Evolutionary conservation across 2,888 invertebrate genomes (phyloP).

Genomic region (Pheosia tremula): DNA sequence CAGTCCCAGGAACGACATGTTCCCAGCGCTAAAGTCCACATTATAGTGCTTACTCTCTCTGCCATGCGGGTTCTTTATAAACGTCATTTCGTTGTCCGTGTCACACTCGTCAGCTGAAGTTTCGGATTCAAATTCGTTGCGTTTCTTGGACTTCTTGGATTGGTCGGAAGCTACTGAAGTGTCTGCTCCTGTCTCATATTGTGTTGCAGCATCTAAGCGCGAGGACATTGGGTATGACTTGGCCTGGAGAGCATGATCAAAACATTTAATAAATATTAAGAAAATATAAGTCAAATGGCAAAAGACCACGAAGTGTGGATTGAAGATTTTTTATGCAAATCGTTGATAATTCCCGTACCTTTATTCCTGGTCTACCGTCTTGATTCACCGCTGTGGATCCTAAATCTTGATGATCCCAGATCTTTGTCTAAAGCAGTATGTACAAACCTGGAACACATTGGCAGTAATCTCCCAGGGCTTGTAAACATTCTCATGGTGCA

Average conservation of each 20-base stretch:
- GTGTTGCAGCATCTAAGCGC: constrained; percentile 57
- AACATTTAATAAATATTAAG: neutral
- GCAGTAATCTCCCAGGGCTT: constrained; percentile 89
- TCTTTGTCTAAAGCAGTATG: too few relatives aligned
- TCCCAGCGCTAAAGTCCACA: constrained; percentile 72
- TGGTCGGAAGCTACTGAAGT: constrained; percentile 46
- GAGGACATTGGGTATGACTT: constrained; percentile 85
- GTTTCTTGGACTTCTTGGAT: constrained; percentile 57
- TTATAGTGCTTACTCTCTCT: constrained; percentile 60
- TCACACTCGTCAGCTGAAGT: constrained; percentile 85
- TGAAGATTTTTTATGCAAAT: too few relatives aligned
- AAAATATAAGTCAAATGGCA: too few relatives aligned
- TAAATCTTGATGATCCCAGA: too few relatives aligned
- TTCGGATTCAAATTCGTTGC: constrained; percentile 80
- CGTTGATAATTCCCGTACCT: too few relatives aligned
- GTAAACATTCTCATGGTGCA: constrained; percentile 86
- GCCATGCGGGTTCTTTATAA: constrained; percentile 77
- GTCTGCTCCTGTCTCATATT: constrained; percentile 56
- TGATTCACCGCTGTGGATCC: too few relatives aligned
- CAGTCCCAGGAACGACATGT: constrained; percentile 77
- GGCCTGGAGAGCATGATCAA: constrained; percentile 56
- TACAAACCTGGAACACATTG: constrained; percentile 83
- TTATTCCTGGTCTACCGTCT: too few relatives aligned
- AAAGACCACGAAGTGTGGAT: too few relatives aligned
- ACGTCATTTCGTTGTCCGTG: constrained; percentile 85